Base-by-base conservation (phyloP, 2,797 vertebrate genomes). In the Paguma larvata region DNA sequence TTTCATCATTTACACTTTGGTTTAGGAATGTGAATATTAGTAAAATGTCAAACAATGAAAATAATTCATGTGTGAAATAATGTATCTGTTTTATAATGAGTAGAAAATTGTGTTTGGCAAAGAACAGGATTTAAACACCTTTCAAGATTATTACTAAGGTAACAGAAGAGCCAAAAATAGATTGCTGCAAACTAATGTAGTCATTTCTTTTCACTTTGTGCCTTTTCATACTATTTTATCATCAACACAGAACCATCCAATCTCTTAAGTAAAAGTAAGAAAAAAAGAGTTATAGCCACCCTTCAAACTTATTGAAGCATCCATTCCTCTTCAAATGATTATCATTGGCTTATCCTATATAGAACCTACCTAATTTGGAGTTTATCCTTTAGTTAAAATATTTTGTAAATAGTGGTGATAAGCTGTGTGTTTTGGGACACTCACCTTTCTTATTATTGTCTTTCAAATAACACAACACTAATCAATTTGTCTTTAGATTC, bases 51-150 rank as follows among this genome's bases (percentile, higher is more conserved):
- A 79, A 62, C 53, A 94, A 68, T 89, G 51, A 78, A 90, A 95
- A 79, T 25, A 97, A 96, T 89, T 97, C 92, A 97, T 95, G 85
- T 97, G 88, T 95, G 85, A 97, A 97, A 98, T 86, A 94, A 56
- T 41, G 2, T 95, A 23, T 91, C 56, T 89, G 48, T 90, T 98
- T 92, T 95, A 93, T 95, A 96, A 97, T 80, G 34, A 92, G 25
- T 89, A 77, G 83, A 93, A 97, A 94, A 96, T 97, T 98, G n/a
- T 95, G 53, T 89, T 96, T 97, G 82, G 79, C 25, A 92, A 75
- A 27, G 70, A 96, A 94, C 13, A 97, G 46, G 63, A 89, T 92
- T 97, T 97, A 96, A 97, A 92, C 25, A 96, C 63, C 62, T 92
- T 92, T 38, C 27, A 75, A 90, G 68, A 93, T 93, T 94, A 96